These are phyloP conservation scores for Erebia palarica DNA, from an alignment of 2,888 invertebrate species.

Conservation along the genomic window DNA sequence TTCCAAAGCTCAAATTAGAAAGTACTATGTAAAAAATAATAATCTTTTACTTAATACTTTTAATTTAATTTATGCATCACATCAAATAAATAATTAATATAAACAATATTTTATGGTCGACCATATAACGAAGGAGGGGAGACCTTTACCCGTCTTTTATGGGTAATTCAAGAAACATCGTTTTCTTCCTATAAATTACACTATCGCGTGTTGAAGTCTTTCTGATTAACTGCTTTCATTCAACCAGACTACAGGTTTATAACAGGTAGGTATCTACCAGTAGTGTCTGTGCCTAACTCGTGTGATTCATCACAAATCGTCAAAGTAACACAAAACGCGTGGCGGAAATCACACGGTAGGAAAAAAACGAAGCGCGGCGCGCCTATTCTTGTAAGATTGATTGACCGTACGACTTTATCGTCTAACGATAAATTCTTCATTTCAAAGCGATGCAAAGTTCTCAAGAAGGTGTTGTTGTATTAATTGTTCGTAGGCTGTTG, in stretches of 20 bases:
- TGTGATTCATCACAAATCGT: neutral
- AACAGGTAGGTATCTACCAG: neutral
- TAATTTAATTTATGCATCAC: too few species aligned
- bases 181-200: slow-evolving; percentile 4
- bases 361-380: too few species aligned
- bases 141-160: neutral
- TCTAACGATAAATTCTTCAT: too few species aligned
- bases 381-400: too few species aligned
- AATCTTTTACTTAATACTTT: too few species aligned
- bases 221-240: slow-evolving; percentile 2
- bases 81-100: too few species aligned
- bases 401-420: too few species aligned
- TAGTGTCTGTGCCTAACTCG: neutral
- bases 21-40: too few species aligned
- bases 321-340: neutral
- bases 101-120: neutral
- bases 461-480: too few species aligned
- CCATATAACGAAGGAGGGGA: neutral
- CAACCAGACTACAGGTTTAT: neutral
- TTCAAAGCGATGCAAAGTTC: too few species aligned
- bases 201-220: neutral
- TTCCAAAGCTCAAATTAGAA: too few species aligned
- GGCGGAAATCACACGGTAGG: neutral
- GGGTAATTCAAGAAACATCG: neutral
- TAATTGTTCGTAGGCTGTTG: too few species aligned